phyloP scores from a whole-genome alignment of 2,888 invertebrate species.

The Agriopis aurantiaria region DNA sequence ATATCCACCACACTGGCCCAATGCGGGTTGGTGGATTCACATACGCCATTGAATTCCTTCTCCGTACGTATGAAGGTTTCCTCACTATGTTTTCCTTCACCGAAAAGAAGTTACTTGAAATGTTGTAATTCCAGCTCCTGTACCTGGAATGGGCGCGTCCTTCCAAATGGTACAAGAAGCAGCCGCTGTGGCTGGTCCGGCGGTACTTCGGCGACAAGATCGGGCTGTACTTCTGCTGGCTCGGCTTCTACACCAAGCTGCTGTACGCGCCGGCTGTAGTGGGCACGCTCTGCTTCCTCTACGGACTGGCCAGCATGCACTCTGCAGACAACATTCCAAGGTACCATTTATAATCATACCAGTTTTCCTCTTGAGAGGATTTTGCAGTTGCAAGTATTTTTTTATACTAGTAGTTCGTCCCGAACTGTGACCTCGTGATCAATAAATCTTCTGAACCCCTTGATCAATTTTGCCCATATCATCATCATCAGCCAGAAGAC shows the following conservation, averaged over 20 bases:
- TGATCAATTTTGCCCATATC: no score
- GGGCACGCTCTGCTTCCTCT: slow-evolving; percentile 94
- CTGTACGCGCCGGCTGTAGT: slow-evolving; percentile 94
- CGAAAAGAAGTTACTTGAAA: neutral
- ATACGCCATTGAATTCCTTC: no score
- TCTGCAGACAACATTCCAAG: slow-evolving; percentile 94
- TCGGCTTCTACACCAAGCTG: slow-evolving; percentile 97
- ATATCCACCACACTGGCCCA: no score
- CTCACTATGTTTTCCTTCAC: neutral
- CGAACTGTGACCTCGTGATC: no score
- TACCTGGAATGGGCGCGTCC: slow-evolving; percentile 98
- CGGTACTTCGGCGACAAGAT: slow-evolving; percentile 97
- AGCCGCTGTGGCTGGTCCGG: slow-evolving; percentile 95
- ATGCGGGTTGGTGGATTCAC: no score
- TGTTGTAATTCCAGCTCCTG: slow-evolving; percentile 87
- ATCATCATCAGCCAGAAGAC: no score
- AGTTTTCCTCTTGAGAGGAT: no score
- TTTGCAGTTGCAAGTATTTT: no score
- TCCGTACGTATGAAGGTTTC: no score
- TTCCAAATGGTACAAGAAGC: slow-evolving; percentile 95
- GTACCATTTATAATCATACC: neutral
- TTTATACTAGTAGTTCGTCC: no score
- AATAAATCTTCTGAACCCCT: no score
- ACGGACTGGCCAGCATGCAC: slow-evolving; percentile 93
- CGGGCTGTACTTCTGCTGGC: slow-evolving; percentile 96